A percentile compares a stretch with the other conserved stretches of the same genome.
Evolutionary conservation across 2,888 invertebrate species (phyloP).

Genomic region (Drosophila fungiperda): DNA sequence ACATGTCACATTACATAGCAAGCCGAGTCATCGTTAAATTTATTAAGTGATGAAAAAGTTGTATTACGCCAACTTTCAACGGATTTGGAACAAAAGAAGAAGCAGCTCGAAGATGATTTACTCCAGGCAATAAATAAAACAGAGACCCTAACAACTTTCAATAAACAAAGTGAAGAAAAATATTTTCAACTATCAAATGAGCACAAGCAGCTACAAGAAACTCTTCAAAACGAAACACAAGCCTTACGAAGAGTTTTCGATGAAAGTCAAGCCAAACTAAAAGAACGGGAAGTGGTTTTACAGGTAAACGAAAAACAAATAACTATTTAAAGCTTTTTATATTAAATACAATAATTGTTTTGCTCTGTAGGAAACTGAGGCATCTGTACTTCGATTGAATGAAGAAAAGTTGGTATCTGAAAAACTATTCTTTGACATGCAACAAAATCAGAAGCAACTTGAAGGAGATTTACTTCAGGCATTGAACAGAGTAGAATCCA

Average conservation of each 20-base stretch:
- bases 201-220: constrained; percentile 39
- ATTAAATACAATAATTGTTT: neutral
- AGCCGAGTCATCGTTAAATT: constrained; percentile 20
- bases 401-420: constrained; percentile 35
- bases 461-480: constrained; percentile 37
- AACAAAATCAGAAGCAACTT: constrained; percentile 23
- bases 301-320: constrained; percentile 32
- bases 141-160: constrained; percentile 35
- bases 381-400: constrained; percentile 13
- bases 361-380: constrained; percentile 23
- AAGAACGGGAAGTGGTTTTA: constrained; percentile 44
- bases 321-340: neutral
- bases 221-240: constrained; percentile 27
- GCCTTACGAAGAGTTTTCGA: constrained; percentile 27
- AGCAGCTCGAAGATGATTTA: constrained; percentile 38
- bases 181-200: constrained; percentile 30
- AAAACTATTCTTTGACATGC: constrained; percentile 21
- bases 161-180: constrained; percentile 48
- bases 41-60: constrained; percentile 37
- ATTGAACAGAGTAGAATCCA: constrained; percentile 26
- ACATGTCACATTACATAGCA: constrained; percentile 5
- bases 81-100: constrained; percentile 33
- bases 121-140: constrained; percentile 24
- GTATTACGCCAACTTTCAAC: constrained; percentile 13
- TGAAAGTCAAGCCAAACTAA: constrained; percentile 32